These are phyloP conservation scores for Drosophila mimetica DNA, from an alignment of 2,888 invertebrate genomes.

Conservation along the genomic window DNA sequence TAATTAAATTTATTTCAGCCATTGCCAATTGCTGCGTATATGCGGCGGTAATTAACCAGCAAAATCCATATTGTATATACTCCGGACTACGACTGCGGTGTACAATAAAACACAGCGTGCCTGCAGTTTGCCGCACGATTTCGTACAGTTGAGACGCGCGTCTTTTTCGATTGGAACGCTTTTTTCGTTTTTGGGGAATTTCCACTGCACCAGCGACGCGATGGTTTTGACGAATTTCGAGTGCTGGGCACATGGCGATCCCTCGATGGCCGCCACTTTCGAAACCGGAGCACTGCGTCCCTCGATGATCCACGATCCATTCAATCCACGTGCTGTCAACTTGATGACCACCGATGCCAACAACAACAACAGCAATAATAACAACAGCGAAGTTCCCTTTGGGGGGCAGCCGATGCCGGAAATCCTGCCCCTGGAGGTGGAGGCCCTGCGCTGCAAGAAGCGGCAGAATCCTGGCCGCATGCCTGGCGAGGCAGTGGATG, in stretches of 20 bases:
- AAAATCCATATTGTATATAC: slow-evolving; percentile 26
- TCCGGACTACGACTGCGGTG: background rate
- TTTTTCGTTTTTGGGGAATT: slow-evolving; percentile 67
- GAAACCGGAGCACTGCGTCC: slow-evolving; percentile 58
- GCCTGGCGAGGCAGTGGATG: slow-evolving; percentile 42
- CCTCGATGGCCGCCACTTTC: slow-evolving; percentile 51
- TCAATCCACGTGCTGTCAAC: slow-evolving; percentile 79
- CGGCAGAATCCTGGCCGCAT: slow-evolving; percentile 65
- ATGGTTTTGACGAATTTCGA: slow-evolving; percentile 83
- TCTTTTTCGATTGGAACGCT: slow-evolving; percentile 31
- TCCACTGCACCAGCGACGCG: slow-evolving; percentile 57
- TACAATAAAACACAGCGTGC: slow-evolving; percentile 15
- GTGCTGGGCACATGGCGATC: slow-evolving; percentile 82
- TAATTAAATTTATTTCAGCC: slow-evolving; percentile 62
- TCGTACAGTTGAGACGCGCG: slow-evolving; percentile 58
- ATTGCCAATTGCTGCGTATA: slow-evolving; percentile 58
- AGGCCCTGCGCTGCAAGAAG: slow-evolving; percentile 74
- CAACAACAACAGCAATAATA: slow-evolving; percentile 56
- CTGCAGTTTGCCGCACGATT: slow-evolving; percentile 48
- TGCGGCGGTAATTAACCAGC: slow-evolving; percentile 43
- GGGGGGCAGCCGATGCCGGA: slow-evolving; percentile 48
- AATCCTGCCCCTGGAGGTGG: slow-evolving; percentile 29
- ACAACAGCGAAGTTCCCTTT: slow-evolving; percentile 6
- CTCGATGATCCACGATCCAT: slow-evolving; percentile 75
- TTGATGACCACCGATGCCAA: slow-evolving; percentile 69